Evolutionary conservation across 2,888 invertebrate genomes (phyloP), one percentile per base, ranked within the genome.

Genomic region (Ceraclea dissimilis): DNA sequence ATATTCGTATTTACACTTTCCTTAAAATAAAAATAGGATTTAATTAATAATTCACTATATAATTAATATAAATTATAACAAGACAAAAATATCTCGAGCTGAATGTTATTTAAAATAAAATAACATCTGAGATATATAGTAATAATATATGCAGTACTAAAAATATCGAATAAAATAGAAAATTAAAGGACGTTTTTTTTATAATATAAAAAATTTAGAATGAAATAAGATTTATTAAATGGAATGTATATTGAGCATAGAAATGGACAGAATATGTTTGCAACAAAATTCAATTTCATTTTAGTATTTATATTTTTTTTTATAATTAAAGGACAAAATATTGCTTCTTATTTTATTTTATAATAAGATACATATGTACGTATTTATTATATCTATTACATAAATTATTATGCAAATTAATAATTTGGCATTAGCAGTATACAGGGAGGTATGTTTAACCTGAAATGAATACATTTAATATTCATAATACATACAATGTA

Each of bases 351-450:
- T 16, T 13, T 39, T 39, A 26, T 39, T 39, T 39, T 39, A 39
- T 39, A 39, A n/a, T 8, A 31, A 8, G 6, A 31, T 31, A 31
- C 31, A 31, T 31, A 31, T 6, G 31, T 31, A 31, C 11, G 11
- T 31, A 31, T 8, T 39, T n/a, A 39, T 39, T n/a, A 39, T 13
- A 39, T n/a, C 13, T n/a, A 39, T 39, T 39, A 13, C 13, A 39
- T 8, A 39, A 39, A 39, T 39, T 16, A 39, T 39, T 26, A 20
- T 50, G 50, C 53, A 53, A 46, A 53, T 46, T 33, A 22, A 49
- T 18, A 49, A 39, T 43, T 21, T 47, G 19, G 19, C 31, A 33
- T 48, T 22, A 54, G n/a, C n/a, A n/a, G 33, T 18, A 53, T 26
- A 26, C 26, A 26, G 26, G 26, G 10, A 26, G 26, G 10, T 10